Percentiles rank a stretch among this genome's conserved stretches.
phyloP scores from a whole-genome alignment of 2,113 vertebrate species.

The Glaucomys volans region DNA sequence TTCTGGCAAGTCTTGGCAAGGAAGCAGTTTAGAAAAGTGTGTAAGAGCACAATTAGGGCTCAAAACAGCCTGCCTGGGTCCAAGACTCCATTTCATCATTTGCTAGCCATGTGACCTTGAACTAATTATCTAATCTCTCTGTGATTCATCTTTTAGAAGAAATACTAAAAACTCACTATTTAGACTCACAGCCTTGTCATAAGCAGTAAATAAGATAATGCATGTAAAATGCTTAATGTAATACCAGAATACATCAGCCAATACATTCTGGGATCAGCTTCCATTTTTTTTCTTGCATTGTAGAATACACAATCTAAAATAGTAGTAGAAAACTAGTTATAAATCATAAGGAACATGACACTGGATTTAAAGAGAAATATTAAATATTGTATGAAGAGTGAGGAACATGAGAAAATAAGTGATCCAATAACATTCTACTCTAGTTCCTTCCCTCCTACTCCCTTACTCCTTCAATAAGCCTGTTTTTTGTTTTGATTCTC shows the following conservation, averaged over 20 bases:
- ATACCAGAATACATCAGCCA: background rate
- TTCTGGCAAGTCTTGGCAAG: background rate
- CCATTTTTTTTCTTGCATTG: background rate
- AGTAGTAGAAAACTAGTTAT: background rate
- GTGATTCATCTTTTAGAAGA: background rate
- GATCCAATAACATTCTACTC: background rate
- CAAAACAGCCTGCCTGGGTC: background rate
- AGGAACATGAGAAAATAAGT: background rate
- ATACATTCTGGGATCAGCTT: background rate
- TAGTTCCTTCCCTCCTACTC: background rate
- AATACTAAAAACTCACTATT: slow-evolving; percentile 17
- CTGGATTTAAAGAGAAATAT: background rate
- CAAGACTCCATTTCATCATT: background rate
- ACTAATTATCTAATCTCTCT: background rate
- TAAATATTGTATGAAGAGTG: background rate
- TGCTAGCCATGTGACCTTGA: background rate
- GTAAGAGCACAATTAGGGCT: background rate
- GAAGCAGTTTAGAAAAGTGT: background rate
- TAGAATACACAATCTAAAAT: background rate
- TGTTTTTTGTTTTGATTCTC: background rate
- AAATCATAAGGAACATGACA: background rate
- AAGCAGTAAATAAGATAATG: background rate
- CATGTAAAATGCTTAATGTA: background rate
- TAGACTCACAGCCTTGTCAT: background rate
- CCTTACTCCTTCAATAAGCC: background rate